phyloP scores from a whole-genome alignment of 2,113 vertebrate species.

The Hydrolagus affinis region DNA sequence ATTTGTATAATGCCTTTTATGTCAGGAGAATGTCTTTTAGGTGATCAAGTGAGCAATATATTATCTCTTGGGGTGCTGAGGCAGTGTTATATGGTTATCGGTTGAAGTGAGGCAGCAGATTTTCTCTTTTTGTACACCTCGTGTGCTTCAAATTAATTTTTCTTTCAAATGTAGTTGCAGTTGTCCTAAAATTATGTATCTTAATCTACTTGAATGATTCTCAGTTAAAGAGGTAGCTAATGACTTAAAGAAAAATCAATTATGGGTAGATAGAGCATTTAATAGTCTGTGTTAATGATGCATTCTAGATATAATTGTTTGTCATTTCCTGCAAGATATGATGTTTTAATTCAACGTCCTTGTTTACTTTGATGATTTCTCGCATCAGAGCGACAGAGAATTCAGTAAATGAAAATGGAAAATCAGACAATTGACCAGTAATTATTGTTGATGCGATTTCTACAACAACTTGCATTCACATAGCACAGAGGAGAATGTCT shows the following conservation, averaged over 20 bases:
- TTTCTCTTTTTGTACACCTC: background rate
- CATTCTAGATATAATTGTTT: conserved; percentile 90
- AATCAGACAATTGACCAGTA: background rate
- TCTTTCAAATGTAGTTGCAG: conserved; percentile 9
- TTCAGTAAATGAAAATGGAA: conserved; percentile 7
- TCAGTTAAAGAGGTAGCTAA: conserved; percentile 85
- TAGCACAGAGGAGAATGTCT: background rate
- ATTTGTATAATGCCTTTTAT: too few species aligned
- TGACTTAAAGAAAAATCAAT: conserved; percentile 83
- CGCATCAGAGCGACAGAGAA: background rate
- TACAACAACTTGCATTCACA: too few species aligned
- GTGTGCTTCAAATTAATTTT: conserved; percentile 12
- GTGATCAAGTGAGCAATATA: too few species aligned
- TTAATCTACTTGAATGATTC: conserved; percentile 78
- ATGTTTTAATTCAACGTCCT: conserved; percentile 26
- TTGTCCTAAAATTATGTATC: conserved; percentile 61
- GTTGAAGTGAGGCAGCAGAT: background rate
- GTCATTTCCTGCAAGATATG: conserved; percentile 76
- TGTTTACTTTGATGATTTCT: conserved; percentile 12
- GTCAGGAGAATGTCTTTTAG: too few species aligned
- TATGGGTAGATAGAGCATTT: conserved; percentile 85
- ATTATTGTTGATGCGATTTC: too few species aligned
- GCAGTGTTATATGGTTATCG: background rate
- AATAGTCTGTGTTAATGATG: conserved; percentile 92
- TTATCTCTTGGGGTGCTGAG: background rate